phyloP scores from a whole-genome alignment of 37 sponge, comb jelly and placozoan species.

The Petrosia ficiformis region DNA sequence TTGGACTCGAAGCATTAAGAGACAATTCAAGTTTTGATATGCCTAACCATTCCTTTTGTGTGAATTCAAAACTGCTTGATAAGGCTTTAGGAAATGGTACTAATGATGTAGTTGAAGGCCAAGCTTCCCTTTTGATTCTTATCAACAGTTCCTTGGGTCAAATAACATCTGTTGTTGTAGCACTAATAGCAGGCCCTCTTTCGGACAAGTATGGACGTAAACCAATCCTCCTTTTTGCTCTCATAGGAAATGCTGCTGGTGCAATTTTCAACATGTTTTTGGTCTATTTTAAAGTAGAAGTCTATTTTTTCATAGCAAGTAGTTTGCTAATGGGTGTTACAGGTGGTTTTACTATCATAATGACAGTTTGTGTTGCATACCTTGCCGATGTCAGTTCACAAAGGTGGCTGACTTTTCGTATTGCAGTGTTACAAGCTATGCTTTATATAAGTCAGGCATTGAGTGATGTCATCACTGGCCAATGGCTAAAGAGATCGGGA shows the following conservation, averaged over 20 bases:
- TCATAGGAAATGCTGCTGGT: conserved; percentile 1
- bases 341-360: conserved; percentile 37
- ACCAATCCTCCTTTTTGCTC: conserved; percentile 14
- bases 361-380: conserved; percentile 38
- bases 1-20: no score
- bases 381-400: conserved; percentile 40
- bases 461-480: neutral
- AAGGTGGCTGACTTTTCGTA: conserved; percentile 27
- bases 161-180: conserved; percentile 17
- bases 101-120: conserved; percentile 17
- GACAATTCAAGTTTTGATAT: no score
- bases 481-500: conserved; percentile 24
- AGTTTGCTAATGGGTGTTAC: conserved; percentile 11
- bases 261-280: conserved; percentile 10
- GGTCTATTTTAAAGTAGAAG: neutral
- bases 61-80: conserved; percentile 7
- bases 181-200: conserved; percentile 43
- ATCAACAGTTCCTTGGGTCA: neutral
- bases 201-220: conserved; percentile 49
- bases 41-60: no score
- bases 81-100: conserved; percentile 19
- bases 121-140: conserved; percentile 4
- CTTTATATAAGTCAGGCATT: conserved; percentile 26
- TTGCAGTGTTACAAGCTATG: conserved; percentile 31
- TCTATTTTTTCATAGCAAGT: conserved; percentile 10